phyloP scores from a whole-genome alignment of 2,888 invertebrate species.

The Tricholauxania praeusta region DNA sequence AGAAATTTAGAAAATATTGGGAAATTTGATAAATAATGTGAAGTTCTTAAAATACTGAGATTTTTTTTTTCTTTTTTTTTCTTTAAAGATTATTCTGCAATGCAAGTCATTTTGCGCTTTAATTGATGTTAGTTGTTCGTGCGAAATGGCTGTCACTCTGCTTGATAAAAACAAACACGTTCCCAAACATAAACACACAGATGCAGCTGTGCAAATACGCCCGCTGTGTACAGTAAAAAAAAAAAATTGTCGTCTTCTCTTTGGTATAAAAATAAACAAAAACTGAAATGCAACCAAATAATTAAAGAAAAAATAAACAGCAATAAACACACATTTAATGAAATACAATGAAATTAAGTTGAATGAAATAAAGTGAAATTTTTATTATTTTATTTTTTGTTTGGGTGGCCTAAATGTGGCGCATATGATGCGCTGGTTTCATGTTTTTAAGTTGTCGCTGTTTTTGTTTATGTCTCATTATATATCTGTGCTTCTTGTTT shows the following conservation, averaged over 20 bases:
- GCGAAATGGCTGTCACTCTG: no score
- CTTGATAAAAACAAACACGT: not conserved
- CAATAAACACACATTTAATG: slow-evolving; percentile 6
- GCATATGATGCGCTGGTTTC: not conserved
- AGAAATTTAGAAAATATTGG: no score
- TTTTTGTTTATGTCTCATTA: slow-evolving; percentile 1
- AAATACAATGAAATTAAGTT: slow-evolving; percentile 18
- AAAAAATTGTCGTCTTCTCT: slow-evolving; percentile 3
- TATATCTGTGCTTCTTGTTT: no score
- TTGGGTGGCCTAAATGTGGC: not conserved
- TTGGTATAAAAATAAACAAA: slow-evolving; percentile 17
- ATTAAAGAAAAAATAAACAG: not conserved
- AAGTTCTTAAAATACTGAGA: no score
- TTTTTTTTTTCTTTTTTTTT: no score
- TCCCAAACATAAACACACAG: not conserved
- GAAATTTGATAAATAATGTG: no score
- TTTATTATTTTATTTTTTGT: not conserved
- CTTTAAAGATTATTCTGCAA: no score
- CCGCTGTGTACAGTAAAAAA: not conserved
- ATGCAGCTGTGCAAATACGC: not conserved
- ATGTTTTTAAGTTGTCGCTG: not conserved
- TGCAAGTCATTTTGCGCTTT: no score
- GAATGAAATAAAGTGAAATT: slow-evolving; percentile 6
- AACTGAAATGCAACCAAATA: slow-evolving; percentile 5
- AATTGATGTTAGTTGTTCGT: no score